Percentiles rank a stretch among this genome's conserved stretches.
These are phyloP conservation scores for Microcebus ravelobensis DNA, from an alignment of 2,113 vertebrate genomes.

Conservation along the genomic window DNA sequence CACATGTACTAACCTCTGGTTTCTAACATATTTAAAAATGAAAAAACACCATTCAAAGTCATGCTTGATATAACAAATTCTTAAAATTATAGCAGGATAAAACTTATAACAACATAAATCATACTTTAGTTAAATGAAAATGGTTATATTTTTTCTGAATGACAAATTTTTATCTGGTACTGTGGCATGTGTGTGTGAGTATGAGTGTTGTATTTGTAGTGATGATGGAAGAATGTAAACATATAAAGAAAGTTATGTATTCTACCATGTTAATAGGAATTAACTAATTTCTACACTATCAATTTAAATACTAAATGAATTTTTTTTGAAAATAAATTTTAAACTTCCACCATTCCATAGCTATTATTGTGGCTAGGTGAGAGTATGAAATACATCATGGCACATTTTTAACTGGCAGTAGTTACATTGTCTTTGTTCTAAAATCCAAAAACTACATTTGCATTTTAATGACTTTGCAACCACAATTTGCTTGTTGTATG, in stretches of 20 bases:
- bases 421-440: neutral
- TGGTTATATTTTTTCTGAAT: neutral
- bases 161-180: neutral
- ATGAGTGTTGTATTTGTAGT: neutral
- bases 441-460: neutral
- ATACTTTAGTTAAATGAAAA: neutral
- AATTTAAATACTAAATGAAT: neutral
- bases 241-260: neutral
- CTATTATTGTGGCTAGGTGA: neutral
- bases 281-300: neutral
- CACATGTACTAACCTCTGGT: neutral
- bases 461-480: neutral
- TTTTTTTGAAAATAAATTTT: neutral
- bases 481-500: neutral
- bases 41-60: neutral
- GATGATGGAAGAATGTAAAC: neutral
- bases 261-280: neutral
- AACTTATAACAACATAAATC: neutral
- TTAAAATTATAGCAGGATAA: neutral
- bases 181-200: neutral
- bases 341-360: neutral
- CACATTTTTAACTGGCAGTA: neutral
- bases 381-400: neutral
- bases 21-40: neutral
- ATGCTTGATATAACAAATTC: neutral